phyloP scores from a whole-genome alignment of 1,140 invertebrate species.

The Pantala flavescens region DNA sequence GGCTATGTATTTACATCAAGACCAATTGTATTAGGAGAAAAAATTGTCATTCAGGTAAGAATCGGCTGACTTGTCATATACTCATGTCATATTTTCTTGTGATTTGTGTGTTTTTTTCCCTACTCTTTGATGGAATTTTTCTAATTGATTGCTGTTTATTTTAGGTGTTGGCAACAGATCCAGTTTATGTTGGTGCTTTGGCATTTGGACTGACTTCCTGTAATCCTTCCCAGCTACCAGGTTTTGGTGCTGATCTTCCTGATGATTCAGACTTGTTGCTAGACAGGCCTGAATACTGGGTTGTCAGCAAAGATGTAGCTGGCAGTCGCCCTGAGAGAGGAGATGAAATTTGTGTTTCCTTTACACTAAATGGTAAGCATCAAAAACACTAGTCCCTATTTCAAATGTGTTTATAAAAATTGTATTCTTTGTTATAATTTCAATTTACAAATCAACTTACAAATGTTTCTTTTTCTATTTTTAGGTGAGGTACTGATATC shows the following conservation, averaged over 20 bases:
- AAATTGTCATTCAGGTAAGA: slow-evolving; percentile 57
- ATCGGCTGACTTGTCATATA: background rate
- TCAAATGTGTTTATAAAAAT: background rate
- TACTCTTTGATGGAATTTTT: too few species aligned
- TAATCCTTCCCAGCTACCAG: slow-evolving; percentile 63
- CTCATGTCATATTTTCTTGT: slow-evolving; percentile 14
- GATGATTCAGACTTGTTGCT: slow-evolving; percentile 86
- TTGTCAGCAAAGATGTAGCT: slow-evolving; percentile 86
- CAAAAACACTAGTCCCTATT: too few species aligned
- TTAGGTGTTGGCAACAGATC: slow-evolving; percentile 74
- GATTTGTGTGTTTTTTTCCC: too few species aligned
- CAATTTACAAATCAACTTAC: background rate
- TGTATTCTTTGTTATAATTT: background rate
- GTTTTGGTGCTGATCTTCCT: slow-evolving; percentile 49
- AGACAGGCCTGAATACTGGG: slow-evolving; percentile 95
- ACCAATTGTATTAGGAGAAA: slow-evolving; percentile 74
- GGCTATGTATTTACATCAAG: slow-evolving; percentile 87
- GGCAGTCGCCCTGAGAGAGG: slow-evolving; percentile 61
- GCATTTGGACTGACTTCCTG: slow-evolving; percentile 89
- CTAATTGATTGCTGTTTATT: slow-evolving; percentile 20
- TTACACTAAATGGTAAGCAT: slow-evolving; percentile 55
- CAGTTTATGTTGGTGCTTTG: slow-evolving; percentile 75
- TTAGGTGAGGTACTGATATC: slow-evolving; percentile 80
- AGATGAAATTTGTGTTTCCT: slow-evolving; percentile 82
- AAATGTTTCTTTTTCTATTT: slow-evolving; percentile 25